Evolutionary conservation across 2,888 invertebrate genomes (phyloP), one percentile per base, ranked within the genome.

Genomic region (Amphipoea oculea): DNA sequence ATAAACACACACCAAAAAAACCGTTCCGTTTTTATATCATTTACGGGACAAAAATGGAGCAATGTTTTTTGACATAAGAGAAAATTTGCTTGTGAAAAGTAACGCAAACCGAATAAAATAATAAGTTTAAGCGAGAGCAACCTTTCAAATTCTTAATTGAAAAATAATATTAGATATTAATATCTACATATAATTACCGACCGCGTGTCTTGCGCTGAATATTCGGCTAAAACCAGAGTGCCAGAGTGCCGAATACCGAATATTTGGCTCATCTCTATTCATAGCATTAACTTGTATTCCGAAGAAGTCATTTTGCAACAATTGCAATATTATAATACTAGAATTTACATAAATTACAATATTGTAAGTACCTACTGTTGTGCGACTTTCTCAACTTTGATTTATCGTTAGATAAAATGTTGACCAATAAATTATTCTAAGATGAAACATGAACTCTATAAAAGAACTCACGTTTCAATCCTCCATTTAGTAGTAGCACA

Each of bases 241-340:
- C 14, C 1, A 7, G n/a, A n/a, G 3, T 11, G 42, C 23, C 66
- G n/a, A 66, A 62, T 57, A 23, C 29, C n/a, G 23, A 73, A 73
- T 69, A 84, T 76, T 69, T 42, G 40, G 57, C 66, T 62, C 76
- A 66, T 67, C 85, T 60, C 74, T 76, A 77, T 57, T 57, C 40
- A 17, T 0, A 67, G 17, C 40, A 69, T 67, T 78, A 75, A 75
- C n/a, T 73, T 79, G 70, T 79, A 70, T 75, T 73, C 14, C 51
- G 12, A 84, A 79, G 72, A 75, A 83, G 62, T 71, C 2, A 87
- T 87, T 85, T 74, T 76, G 85, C 76, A 85, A 79, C 69, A 76
- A 76, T 48, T 29, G 70, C 70, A 74, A 68, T 72, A 75, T 73
- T 67, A n/a, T n/a, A 57, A 54, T 54, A 66, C 45, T 57, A 71